Percentiles rank a stretch among this genome's conserved stretches.
phyloP scores from a whole-genome alignment of 2,113 vertebrate genomes.

The Falco punctatus region DNA sequence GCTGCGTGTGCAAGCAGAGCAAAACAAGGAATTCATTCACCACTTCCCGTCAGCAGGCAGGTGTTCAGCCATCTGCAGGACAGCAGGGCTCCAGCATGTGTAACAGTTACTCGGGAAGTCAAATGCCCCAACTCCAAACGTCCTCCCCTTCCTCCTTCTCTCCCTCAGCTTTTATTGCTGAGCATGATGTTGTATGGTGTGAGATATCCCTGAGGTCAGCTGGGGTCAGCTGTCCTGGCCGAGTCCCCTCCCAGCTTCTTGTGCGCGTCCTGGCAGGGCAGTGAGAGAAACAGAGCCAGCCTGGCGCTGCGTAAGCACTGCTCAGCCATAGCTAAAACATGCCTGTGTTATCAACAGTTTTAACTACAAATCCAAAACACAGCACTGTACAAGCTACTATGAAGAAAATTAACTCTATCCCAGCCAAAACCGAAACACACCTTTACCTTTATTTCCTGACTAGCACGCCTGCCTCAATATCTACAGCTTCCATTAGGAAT shows the following conservation, averaged over 20 bases:
- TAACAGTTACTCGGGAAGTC: not conserved
- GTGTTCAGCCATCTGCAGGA: not conserved
- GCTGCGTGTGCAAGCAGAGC: not conserved
- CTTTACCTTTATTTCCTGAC: not conserved
- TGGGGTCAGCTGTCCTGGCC: not conserved
- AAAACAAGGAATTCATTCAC: not conserved
- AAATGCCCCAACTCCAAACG: not conserved
- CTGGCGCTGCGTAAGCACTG: accelerated
- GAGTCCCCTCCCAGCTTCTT: not conserved
- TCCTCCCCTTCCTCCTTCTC: not conserved
- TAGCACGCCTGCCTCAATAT: not conserved
- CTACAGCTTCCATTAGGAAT: not conserved
- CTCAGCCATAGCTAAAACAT: not conserved
- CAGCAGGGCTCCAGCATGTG: accelerated
- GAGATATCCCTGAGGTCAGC: not conserved
- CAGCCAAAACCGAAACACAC: not conserved
- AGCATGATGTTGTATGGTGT: not conserved
- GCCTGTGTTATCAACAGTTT: not conserved
- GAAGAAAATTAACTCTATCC: not conserved
- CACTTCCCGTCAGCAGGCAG: not conserved
- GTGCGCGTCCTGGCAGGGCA: not conserved
- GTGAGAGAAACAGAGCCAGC: not conserved
- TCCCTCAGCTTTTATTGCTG: not conserved
- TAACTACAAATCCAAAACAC: not conserved
- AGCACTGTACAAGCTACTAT: not conserved